These are phyloP conservation scores for Tricholaema leucomelas DNA, from an alignment of 2,113 vertebrate genomes.

Conservation along the genomic window DNA sequence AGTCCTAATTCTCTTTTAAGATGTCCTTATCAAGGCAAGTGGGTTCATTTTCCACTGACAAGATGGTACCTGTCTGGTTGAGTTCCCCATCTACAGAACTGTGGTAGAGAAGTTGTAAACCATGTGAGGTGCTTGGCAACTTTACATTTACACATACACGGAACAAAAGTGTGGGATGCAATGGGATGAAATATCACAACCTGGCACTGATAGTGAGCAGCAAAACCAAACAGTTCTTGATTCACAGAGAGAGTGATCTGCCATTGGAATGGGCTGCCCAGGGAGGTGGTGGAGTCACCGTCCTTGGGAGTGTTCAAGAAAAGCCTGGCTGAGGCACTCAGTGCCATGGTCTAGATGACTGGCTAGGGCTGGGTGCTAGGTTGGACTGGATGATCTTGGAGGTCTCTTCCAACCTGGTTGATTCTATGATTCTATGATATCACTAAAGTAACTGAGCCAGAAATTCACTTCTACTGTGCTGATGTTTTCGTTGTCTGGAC, in stretches of 20 bases:
- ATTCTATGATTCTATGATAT: too few relatives aligned
- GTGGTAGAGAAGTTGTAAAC: not conserved
- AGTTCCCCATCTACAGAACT: not conserved
- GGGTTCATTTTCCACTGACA: not conserved
- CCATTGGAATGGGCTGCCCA: too few relatives aligned
- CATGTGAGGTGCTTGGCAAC: not conserved
- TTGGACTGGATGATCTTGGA: too few relatives aligned
- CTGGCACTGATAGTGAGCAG: not conserved
- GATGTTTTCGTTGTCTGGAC: not conserved
- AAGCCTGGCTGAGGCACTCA: too few relatives aligned
- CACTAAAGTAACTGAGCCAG: not conserved
- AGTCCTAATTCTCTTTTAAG: not conserved
- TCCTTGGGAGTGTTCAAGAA: too few relatives aligned
- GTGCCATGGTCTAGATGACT: too few relatives aligned
- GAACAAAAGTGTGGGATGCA: not conserved
- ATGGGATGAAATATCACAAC: not conserved
- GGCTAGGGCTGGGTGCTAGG: too few relatives aligned
- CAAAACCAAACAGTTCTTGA: not conserved
- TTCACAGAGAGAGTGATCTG: too few relatives aligned
- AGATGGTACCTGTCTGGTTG: not conserved
- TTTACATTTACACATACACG: not conserved
- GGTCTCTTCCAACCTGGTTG: too few relatives aligned
- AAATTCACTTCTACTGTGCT: not conserved
- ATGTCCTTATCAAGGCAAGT: not conserved
- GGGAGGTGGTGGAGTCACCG: too few relatives aligned